Base-by-base conservation (phyloP, 2,888 invertebrate genomes). In the Blera fallax region DNA sequence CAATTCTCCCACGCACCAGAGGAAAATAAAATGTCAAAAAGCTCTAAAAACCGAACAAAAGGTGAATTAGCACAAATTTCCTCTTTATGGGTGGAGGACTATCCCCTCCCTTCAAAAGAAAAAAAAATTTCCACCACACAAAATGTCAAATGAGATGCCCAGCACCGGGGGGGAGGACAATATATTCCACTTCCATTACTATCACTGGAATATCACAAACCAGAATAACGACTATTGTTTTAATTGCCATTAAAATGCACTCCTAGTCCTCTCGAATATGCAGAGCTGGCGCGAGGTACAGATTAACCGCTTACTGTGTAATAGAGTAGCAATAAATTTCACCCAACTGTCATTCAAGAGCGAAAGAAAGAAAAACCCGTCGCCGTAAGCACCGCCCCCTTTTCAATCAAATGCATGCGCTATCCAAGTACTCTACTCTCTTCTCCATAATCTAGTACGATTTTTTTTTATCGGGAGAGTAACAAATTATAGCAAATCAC, bases 1-100 rank as follows among this genome's bases (percentile, higher is more conserved):
- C 8, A 65, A 58, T 24, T 65, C 82, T 82, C 82, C 82, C 82
- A 82, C 82, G 82, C 82, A 72, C 43, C 18, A 14, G 14, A n/a
- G 34, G 43, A 52, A 85, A 76, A 77, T 62, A 85, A 77, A 72
- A 85, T 81, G 76, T 85, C 85, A 77, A 85, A 85, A 85, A 77
- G 85, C 80, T 85, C 85, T 85, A 85, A 85, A 85, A 85, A 85
- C 85, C 81, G 85, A 85, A 85, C 85, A 85, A 85, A 81, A 85
- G 85, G 85, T 85, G 85, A 85, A 77, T 85, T 85, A 85, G 85
- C 81, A 77, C 85, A 85, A 85, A 81, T 85, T 85, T 85, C 81
- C 81, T 85, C 72, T 70, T 7, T 14, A 62, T 27, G 48, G 58
- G 64, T 43, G 64, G 50, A 72, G 70, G 67, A 70, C 60, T 76